Evolutionary conservation across 2,113 vertebrate species (phyloP), one percentile per base, ranked within the genome.

Genomic region (Equus quagga): DNA sequence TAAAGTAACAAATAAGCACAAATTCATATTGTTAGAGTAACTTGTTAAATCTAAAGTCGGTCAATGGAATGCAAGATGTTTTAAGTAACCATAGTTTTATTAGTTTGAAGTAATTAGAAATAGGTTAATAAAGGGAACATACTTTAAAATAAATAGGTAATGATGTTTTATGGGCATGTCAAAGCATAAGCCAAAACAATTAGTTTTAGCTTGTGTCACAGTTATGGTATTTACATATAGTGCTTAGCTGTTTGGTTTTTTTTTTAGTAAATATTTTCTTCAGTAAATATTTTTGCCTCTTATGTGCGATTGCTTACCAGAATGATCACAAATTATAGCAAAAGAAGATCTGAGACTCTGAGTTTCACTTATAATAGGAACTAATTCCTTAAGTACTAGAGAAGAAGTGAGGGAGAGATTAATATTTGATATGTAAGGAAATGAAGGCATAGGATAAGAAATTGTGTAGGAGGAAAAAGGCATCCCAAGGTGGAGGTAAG

Each of bases 351-450:
- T 84, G 85, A 89, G 54, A 82, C 24, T 76, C 18, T 76, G 65
- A 58, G 81, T 83, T 97, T 97, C 86, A 82, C 81, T 92, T 94
- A 76, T 67, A 91, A 73, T 80, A 83, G 49, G 94, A 67, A 92
- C 2, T 15, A 89, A 85, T 85, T 78, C 18, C 33, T 65, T 84
- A 72, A 94, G 21, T 58, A 49, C 44, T 89, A 49, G 65, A 62
- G 54, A 86, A 26, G 41, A 72, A 58, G 44, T 82, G 24, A 64
- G 94, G 51, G 67, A 87, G 15, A 90, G 51, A 73, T 93, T 17
- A 93, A 23, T 69, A 79, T 96, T 75, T 88, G 56, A 28, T 87
- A 76, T 65, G 12, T 75, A 75, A 83, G 88, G 64, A 96, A 94
- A 84, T 76, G 60, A 97, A 96, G 5, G 44, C 1, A 3, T 85